phyloP scores from a whole-genome alignment of 2,797 vertebrate species.

The Phalanger gymnotis region DNA sequence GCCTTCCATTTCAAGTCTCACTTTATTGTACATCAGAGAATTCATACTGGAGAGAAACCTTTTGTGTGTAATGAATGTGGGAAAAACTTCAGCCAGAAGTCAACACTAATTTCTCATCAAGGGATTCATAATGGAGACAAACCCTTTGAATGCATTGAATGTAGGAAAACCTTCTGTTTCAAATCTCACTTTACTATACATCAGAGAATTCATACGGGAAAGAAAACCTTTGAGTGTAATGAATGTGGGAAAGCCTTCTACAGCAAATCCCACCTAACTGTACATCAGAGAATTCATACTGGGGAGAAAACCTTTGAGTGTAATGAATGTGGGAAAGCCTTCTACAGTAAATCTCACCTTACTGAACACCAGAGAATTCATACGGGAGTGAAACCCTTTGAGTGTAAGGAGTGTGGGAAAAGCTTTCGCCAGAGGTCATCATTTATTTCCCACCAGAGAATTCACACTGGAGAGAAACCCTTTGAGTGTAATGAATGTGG shows the following conservation, averaged over 20 bases:
- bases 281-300: constrained; percentile 81
- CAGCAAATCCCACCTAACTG: constrained; percentile 81
- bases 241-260: constrained; percentile 76
- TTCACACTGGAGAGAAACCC: constrained; percentile 77
- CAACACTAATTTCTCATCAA: constrained; percentile 79
- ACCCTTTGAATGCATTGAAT: constrained; percentile 72
- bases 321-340: constrained; percentile 81
- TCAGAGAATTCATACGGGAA: constrained; percentile 81
- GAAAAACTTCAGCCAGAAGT: constrained; percentile 78
- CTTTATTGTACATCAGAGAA: constrained; percentile 77
- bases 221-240: constrained; percentile 77
- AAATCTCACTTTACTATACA: constrained; percentile 80
- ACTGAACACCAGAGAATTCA: constrained; percentile 81
- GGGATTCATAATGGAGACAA: constrained; percentile 72
- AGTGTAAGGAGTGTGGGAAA: constrained; percentile 82
- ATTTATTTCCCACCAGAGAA: constrained; percentile 77
- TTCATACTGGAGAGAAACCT: constrained; percentile 78
- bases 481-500: constrained; percentile 79
- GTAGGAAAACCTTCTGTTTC: constrained; percentile 69
- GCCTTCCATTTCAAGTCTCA: constrained; percentile 78
- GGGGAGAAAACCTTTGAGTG: constrained; percentile 81
- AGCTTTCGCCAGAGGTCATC: constrained; percentile 78
- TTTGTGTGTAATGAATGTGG: constrained; percentile 79
- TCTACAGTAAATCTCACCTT: constrained; percentile 81
- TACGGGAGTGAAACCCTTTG: constrained; percentile 80